These are phyloP conservation scores for Aphyosemion australe DNA, from an alignment of 2,113 vertebrate genomes.

Conservation along the genomic window DNA sequence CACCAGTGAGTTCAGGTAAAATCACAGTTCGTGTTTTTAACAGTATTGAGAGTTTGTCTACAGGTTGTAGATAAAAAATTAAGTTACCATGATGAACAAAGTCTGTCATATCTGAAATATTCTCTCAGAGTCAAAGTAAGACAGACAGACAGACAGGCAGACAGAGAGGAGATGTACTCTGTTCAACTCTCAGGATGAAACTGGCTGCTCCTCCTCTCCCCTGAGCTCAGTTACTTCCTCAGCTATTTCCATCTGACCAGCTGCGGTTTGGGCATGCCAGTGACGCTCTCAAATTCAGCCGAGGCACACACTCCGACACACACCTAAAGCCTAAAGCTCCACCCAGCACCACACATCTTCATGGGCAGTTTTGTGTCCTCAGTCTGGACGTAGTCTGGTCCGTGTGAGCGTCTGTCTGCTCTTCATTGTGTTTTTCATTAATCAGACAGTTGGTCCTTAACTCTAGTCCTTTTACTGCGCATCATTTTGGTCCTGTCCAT, in stretches of 20 bases:
- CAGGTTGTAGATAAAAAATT: too few species aligned
- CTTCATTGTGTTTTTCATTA: too few species aligned
- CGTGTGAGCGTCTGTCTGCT: background rate
- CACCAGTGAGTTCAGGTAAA: too few species aligned
- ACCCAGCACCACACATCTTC: constrained; percentile 12
- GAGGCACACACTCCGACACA: constrained; percentile 17
- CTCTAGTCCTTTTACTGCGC: too few species aligned
- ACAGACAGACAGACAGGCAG: background rate
- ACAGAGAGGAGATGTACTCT: constrained; percentile 2
- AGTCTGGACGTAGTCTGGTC: too few species aligned
- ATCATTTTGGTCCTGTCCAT: too few species aligned
- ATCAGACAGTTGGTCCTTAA: too few species aligned
- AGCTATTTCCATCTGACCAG: constrained; percentile 76
- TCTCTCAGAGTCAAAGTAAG: constrained; percentile 6
- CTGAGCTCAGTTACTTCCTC: constrained; percentile 64
- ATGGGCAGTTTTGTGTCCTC: constrained; percentile 20
- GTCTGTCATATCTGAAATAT: constrained; percentile 7
- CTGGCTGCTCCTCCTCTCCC: constrained; percentile 31
- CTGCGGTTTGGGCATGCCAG: constrained; percentile 60
- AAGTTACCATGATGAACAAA: constrained; percentile 5
- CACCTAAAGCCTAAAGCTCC: constrained; percentile 3
- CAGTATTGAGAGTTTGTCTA: too few species aligned
- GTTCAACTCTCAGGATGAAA: constrained; percentile 22
- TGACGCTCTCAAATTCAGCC: constrained; percentile 64
- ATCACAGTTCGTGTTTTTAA: too few species aligned